Percentiles rank a stretch among this genome's conserved stretches.
Evolutionary conservation across 2,888 invertebrate species (phyloP).

Genomic region (Odontocolon sp.): DNA sequence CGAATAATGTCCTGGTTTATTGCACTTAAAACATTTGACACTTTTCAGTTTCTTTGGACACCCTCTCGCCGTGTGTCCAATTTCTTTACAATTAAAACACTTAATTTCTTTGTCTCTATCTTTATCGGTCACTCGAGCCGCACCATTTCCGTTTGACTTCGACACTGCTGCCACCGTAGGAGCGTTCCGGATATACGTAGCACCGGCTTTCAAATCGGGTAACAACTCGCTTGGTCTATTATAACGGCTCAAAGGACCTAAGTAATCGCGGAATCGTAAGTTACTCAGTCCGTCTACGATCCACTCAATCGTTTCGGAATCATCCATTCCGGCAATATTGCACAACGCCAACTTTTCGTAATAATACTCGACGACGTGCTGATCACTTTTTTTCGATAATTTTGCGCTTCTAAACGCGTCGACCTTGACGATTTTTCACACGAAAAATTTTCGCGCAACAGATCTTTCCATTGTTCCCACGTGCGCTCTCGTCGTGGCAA

Average conservation of each 20-base stretch:
- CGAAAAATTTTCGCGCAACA: constrained; percentile 1
- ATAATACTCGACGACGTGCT: constrained; percentile 61
- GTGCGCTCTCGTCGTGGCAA: constrained; percentile 36
- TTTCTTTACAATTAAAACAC: not conserved
- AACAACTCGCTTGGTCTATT: constrained; percentile 47
- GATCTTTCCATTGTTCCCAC: constrained; percentile 23
- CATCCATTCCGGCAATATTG: constrained; percentile 60
- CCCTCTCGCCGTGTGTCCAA: not conserved
- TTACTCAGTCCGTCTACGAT: constrained; percentile 59
- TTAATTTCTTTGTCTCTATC: not conserved
- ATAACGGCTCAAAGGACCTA: constrained; percentile 60
- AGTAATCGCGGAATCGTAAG: constrained; percentile 50
- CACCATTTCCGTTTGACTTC: too few relatives aligned
- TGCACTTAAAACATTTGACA: constrained; percentile 26
- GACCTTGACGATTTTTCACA: not conserved
- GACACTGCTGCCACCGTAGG: too few relatives aligned
- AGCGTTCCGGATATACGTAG: constrained; percentile 17
- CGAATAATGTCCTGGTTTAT: constrained; percentile 18
- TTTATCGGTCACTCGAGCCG: too few relatives aligned
- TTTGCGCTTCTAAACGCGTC: constrained; percentile 52
- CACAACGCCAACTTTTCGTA: constrained; percentile 63
- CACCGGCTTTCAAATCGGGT: constrained; percentile 57
- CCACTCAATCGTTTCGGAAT: constrained; percentile 60
- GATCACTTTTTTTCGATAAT: too few relatives aligned
- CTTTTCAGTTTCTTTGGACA: too few relatives aligned